These are phyloP conservation scores for Polyommatus icarus DNA, from an alignment of 2,888 invertebrate species.

Conservation along the genomic window DNA sequence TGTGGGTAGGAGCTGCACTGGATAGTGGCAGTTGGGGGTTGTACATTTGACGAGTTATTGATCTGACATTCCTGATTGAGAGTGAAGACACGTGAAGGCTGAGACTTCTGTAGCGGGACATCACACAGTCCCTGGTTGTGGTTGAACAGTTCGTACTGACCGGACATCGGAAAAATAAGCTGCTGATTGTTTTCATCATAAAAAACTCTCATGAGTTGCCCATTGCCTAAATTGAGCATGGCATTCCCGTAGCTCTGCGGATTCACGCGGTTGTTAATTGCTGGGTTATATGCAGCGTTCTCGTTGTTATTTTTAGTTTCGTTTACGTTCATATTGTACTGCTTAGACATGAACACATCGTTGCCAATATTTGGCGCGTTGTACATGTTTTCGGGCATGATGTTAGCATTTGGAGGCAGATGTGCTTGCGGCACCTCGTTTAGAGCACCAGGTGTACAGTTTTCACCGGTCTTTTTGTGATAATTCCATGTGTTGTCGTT, in stretches of 20 bases:
- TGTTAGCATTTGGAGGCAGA: conserved; percentile 53
- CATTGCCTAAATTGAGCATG: conserved; percentile 71
- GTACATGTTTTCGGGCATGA: conserved; percentile 64
- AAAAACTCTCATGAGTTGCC: conserved; percentile 67
- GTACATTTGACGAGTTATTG: conserved; percentile 55
- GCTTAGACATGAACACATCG: conserved; percentile 70
- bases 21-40: conserved; percentile 51
- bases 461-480: conserved; percentile 64
- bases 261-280: conserved; percentile 57
- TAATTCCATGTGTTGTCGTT: conserved; percentile 76
- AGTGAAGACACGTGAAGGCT: conserved; percentile 60
- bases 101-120: conserved; percentile 58
- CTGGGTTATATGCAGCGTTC: conserved; percentile 56
- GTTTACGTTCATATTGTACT: conserved; percentile 62
- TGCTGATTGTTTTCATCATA: conserved; percentile 75
- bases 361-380: conserved; percentile 58
- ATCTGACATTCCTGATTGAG: conserved; percentile 66
- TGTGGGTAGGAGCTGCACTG: conserved; percentile 52
- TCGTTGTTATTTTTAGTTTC: conserved; percentile 59
- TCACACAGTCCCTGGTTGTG: conserved; percentile 65
- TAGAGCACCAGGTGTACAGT: conserved; percentile 60
- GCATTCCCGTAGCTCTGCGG: conserved; percentile 69
- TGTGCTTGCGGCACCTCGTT: conserved; percentile 62
- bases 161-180: conserved; percentile 70
- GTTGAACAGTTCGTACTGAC: conserved; percentile 73